phyloP scores from a whole-genome alignment of 2,888 invertebrate species.

The Cinara cedri region DNA sequence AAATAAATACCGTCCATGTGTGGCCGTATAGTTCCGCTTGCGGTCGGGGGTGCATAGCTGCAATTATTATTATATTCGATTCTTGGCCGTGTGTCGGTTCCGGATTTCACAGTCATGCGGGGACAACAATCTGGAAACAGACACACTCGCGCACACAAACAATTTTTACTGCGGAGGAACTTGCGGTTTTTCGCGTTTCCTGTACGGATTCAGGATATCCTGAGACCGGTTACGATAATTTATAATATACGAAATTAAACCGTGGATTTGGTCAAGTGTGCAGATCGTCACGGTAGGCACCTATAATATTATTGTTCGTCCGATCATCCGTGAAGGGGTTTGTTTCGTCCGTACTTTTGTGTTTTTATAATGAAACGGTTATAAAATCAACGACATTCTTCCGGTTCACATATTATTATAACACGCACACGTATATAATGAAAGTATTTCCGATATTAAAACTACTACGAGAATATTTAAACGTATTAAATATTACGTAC shows the following conservation, averaged over 20 bases:
- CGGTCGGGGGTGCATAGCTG: not conserved
- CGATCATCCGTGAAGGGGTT: conserved; percentile 46
- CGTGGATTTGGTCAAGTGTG: conserved; percentile 40
- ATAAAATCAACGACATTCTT: conserved; percentile 20
- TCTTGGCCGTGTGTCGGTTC: not conserved
- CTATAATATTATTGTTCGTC: conserved; percentile 12
- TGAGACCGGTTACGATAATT: conserved; percentile 15
- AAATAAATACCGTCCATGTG: conserved; percentile 4
- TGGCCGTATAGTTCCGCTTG: conserved; percentile 22
- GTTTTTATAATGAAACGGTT: conserved; percentile 30
- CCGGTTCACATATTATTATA: not conserved
- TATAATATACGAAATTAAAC: conserved; percentile 30
- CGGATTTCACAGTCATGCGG: conserved; percentile 31
- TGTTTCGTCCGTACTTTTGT: not conserved
- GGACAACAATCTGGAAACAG: conserved; percentile 11
- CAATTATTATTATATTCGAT: not conserved
- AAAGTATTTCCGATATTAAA: too few relatives aligned
- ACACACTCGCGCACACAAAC: too few relatives aligned
- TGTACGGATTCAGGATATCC: conserved; percentile 55
- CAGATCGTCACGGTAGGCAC: conserved; percentile 36
- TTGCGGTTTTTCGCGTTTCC: conserved; percentile 56
- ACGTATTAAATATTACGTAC: too few relatives aligned
- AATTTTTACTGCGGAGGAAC: conserved; percentile 20
- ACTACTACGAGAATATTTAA: too few relatives aligned
- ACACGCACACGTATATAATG: not conserved